phyloP scores from a whole-genome alignment of 2,888 invertebrate species.

The Calameuta idolon region DNA sequence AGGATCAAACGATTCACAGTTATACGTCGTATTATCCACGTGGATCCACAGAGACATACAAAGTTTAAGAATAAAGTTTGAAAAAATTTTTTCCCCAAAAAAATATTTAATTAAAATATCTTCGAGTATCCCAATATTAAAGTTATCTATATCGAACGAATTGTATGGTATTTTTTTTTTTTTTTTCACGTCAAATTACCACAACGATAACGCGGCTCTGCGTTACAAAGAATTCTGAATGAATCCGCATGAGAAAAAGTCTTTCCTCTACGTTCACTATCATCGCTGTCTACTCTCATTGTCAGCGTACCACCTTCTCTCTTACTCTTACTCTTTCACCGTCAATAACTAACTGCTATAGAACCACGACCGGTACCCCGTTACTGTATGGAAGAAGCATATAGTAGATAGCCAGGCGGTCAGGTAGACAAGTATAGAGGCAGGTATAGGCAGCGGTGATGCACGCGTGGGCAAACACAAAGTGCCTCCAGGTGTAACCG shows the following conservation, averaged over 20 bases:
- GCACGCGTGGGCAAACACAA: conserved; percentile 23
- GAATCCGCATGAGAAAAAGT: not conserved
- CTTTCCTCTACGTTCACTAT: not conserved
- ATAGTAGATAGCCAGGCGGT: not conserved
- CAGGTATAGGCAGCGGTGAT: not conserved
- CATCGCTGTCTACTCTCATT: not conserved
- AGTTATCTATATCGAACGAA: not conserved
- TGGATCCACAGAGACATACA: not conserved
- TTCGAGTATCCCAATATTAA: not conserved
- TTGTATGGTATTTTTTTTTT: not conserved
- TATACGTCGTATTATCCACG: not conserved
- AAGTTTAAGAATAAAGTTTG: not conserved
- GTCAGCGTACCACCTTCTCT: not conserved
- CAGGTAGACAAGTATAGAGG: not conserved
- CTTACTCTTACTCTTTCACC: not conserved
- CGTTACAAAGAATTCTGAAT: not conserved
- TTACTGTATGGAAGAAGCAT: not conserved
- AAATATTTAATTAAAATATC: not conserved
- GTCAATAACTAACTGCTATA: not conserved
- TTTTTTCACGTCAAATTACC: not conserved
- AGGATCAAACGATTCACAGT: not conserved
- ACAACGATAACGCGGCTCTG: not conserved
- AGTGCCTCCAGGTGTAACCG: conserved; percentile 22
- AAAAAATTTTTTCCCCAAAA: not conserved
- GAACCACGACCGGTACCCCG: not conserved